Conservation (phyloP, 2,113 vertebrate species). For the Calidris pugnax region DNA sequence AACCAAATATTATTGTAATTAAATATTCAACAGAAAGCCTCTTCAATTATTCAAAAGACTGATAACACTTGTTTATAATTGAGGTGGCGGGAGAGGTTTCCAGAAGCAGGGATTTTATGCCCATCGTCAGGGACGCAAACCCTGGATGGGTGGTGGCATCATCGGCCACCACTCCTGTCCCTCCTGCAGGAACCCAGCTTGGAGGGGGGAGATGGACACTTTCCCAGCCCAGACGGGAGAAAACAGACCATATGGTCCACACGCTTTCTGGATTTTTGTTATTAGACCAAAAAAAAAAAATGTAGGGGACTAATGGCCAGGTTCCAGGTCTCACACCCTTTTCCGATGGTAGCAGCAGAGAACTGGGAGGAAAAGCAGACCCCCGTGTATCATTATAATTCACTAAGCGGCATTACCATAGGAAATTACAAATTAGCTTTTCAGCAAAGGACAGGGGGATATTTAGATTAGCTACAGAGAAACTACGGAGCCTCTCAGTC, state of each 20-base stretch:
- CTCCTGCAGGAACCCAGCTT: background rate
- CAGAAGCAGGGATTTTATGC: background rate
- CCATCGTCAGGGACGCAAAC: background rate
- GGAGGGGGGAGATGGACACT: background rate
- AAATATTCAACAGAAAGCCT: slow-evolving; percentile 69
- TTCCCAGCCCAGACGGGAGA: background rate
- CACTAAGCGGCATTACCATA: slow-evolving; percentile 19
- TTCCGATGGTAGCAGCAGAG: background rate
- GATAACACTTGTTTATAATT: slow-evolving; percentile 56
- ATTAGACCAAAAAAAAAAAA: background rate
- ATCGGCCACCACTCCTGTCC: background rate
- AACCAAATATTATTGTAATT: slow-evolving; percentile 74
- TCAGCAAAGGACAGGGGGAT: background rate
- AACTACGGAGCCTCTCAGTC: slow-evolving; percentile 15
- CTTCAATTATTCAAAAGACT: slow-evolving; percentile 68
- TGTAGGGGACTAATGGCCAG: background rate
- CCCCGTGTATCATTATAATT: background rate
- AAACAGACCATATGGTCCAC: background rate
- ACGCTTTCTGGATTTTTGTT: background rate
- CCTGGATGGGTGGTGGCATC: fast-evolving
- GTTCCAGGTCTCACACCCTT: slow-evolving; percentile 24
- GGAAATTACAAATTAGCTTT: slow-evolving; percentile 64
- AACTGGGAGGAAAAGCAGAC: background rate
- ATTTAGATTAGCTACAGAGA: slow-evolving; percentile 33
- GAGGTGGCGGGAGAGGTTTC: slow-evolving; percentile 44